Evolutionary conservation across 2,113 vertebrate genomes (phyloP).

Genomic region (Pseudois nayaur): DNA sequence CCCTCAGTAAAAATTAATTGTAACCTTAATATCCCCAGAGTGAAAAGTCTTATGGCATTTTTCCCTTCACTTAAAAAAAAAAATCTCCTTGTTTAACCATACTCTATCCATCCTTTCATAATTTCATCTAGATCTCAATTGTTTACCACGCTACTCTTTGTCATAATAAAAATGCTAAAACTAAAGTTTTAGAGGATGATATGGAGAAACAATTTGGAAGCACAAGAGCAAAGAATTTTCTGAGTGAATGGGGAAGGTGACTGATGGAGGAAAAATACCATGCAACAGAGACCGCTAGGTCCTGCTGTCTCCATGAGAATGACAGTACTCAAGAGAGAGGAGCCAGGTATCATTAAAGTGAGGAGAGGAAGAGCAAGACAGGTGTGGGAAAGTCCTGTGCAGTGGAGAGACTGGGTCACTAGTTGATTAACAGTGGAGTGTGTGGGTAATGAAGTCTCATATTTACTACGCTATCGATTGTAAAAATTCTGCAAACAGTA

Average conservation of each 20-base stretch:
- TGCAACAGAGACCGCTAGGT: neutral
- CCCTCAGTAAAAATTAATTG: neutral
- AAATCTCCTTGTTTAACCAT: neutral
- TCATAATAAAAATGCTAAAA: neutral
- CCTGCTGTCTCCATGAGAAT: neutral
- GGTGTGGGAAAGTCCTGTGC: neutral
- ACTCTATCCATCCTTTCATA: fast-evolving
- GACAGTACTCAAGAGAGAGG: neutral
- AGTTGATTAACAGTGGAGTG: neutral
- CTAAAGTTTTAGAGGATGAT: neutral
- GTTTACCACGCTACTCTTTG: neutral
- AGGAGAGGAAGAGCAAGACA: fast-evolving
- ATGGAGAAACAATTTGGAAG: neutral
- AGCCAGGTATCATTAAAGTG: neutral
- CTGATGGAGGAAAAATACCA: neutral
- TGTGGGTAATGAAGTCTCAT: neutral
- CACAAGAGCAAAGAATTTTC: neutral
- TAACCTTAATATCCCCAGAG: neutral
- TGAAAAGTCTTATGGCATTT: neutral
- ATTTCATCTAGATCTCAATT: neutral
- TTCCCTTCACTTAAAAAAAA: neutral
- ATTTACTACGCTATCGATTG: neutral
- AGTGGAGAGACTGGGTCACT: neutral
- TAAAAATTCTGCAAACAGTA: neutral
- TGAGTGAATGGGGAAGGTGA: neutral